Evolutionary conservation across 1,140 invertebrate species (phyloP).

Genomic region (Drosophila repletoides): DNA sequence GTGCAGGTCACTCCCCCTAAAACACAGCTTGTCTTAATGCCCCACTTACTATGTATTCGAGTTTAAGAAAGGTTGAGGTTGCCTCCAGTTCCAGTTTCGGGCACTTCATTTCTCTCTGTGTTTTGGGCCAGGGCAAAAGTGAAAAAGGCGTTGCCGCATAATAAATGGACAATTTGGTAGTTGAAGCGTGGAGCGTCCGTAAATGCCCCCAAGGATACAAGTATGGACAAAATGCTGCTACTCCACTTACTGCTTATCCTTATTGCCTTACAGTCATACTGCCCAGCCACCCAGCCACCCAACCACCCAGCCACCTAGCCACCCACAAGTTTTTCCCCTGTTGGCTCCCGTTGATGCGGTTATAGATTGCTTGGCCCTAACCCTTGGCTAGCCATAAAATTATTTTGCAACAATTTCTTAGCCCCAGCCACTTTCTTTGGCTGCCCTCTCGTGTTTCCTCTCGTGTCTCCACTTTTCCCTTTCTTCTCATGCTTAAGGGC

Average conservation of each 20-base stretch:
- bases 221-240: constrained; percentile 36
- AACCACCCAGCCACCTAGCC: background rate
- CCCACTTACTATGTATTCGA: constrained; percentile 16
- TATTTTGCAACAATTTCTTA: constrained; percentile 80
- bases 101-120: constrained; percentile 65
- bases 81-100: constrained; percentile 19
- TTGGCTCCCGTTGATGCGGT: constrained; percentile 52
- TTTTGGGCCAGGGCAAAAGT: constrained; percentile 57
- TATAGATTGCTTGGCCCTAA: constrained; percentile 69
- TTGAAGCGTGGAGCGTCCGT: constrained; percentile 61
- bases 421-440: constrained; percentile 44
- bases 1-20: constrained; percentile 54
- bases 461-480: background rate
- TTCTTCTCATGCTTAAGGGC: constrained; percentile 42
- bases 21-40: constrained; percentile 72
- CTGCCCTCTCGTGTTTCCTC: background rate
- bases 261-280: constrained; percentile 7
- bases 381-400: constrained; percentile 74
- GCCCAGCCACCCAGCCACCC: background rate
- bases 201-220: constrained; percentile 72
- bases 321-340: constrained; percentile 7
- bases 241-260: constrained; percentile 17
- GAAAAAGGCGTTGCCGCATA: constrained; percentile 80
- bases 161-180: constrained; percentile 81
- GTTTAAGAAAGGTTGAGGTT: constrained; percentile 11